Evolutionary conservation across 1,140 invertebrate genomes (phyloP), one percentile per base, ranked within the genome.

Genomic region (Hetaerina americana): DNA sequence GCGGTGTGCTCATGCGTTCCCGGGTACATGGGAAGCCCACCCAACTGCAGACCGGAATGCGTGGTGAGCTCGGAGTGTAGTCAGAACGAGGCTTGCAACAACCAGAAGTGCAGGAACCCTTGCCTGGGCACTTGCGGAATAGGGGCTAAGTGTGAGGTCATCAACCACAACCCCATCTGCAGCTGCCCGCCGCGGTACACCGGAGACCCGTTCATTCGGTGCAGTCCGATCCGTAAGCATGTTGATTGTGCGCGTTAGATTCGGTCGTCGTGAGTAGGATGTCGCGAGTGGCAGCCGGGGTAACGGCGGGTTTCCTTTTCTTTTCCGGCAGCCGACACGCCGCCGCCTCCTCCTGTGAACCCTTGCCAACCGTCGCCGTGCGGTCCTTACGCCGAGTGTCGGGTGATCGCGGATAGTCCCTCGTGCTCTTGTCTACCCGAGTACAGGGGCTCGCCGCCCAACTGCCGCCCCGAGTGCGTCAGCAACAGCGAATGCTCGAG

Each of bases 321-420:
- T n/a, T 68, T 28, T 18, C 15, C 26, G 1, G 15, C 27, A 68
- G 67, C 26, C 26, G 67, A 26, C 27, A 28, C 25, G 2, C n/a
- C 67, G 26, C 27, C 67, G n/a, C 18, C 67, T 68, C 67, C 67
- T 26, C 40, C 40, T 18, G 22, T n/a, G 15, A 84, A 89, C 75
- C 89, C 89, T 0, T 94, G 92, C 76, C 80, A 85, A 49, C 90
- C 90, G 0, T 88, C 88, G 10, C 91, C 91, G 0, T 94, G 92
- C 77, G 92, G 91, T 6, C 83, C 88, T 0, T 91, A 93, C 76
- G 87, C 89, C 29, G 79, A 88, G 75, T 93, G 91, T 76, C 82
- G 85, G 70, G 84, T 85, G 22, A 83, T 82, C 5, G 82, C 84
- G 26, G 84, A 83, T 18, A 83, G 83, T 27, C 84, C 85, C 0